A percentile compares a stretch with the other conserved stretches of the same genome.
These are phyloP conservation scores for Triops cancriformis DNA, from an alignment of 1,140 invertebrate genomes.

Conservation along the genomic window DNA sequence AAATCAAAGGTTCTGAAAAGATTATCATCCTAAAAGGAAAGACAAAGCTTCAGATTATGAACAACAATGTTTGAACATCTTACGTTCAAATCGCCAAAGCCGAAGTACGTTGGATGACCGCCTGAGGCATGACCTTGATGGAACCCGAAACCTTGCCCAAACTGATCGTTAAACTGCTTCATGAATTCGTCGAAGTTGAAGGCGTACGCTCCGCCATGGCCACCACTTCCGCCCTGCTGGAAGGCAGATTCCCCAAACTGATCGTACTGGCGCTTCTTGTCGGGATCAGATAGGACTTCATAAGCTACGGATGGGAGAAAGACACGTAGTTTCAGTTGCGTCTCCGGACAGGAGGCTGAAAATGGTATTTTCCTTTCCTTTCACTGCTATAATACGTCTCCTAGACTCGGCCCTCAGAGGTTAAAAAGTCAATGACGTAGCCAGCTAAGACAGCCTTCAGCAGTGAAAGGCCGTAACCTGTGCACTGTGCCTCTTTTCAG, in stretches of 20 bases:
- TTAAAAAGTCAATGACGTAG: too few relatives aligned
- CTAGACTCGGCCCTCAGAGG: too few relatives aligned
- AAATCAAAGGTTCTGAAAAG: conserved; percentile 21
- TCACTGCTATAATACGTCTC: too few relatives aligned
- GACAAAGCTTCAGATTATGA: not conserved
- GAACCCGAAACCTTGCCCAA: conserved; percentile 11
- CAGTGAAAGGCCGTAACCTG: too few relatives aligned
- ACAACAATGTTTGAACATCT: not conserved
- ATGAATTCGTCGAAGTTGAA: conserved; percentile 40
- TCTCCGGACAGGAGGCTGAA: too few relatives aligned
- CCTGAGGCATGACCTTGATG: conserved; percentile 5
- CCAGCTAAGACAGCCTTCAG: too few relatives aligned
- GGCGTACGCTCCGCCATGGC: conserved; percentile 27
- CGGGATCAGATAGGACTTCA: conserved; percentile 39
- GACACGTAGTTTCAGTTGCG: too few relatives aligned
- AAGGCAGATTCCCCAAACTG: conserved; percentile 33
- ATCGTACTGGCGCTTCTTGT: conserved; percentile 40
- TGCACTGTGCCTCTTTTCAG: too few relatives aligned
- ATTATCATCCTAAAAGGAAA: conserved; percentile 23
- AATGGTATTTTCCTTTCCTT: too few relatives aligned
- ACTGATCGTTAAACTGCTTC: conserved; percentile 32
- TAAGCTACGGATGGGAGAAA: conserved; percentile 34
- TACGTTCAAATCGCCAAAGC: conserved; percentile 23
- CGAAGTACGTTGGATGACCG: not conserved
- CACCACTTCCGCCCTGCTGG: conserved; percentile 24